phyloP scores from a whole-genome alignment of 2,113 vertebrate genomes.

The Onychorhynchus coronatus region DNA sequence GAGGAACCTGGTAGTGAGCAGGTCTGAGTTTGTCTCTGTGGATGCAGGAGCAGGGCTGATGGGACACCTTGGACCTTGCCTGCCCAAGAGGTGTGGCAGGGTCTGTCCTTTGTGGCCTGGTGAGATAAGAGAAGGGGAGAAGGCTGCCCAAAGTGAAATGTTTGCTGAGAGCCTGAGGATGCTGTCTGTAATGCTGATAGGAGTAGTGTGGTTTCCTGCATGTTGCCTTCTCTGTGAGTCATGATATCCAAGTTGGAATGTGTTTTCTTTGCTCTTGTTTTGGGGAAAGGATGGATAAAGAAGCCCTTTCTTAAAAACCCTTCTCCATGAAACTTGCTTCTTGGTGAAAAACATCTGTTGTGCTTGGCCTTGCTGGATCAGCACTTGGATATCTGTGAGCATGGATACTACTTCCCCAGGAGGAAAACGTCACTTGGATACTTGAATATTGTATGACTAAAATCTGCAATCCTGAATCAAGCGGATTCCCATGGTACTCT shows the following conservation, averaged over 20 bases:
- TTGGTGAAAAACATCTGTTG: conserved; percentile 9
- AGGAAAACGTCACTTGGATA: conserved; percentile 11
- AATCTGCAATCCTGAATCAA: background rate
- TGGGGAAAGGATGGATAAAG: background rate
- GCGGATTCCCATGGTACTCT: background rate
- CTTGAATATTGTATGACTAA: background rate
- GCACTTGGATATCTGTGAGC: background rate
- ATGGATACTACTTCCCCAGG: background rate
- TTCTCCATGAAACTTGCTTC: background rate
- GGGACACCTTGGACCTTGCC: background rate
- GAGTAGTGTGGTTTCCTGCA: background rate
- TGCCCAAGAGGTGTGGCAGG: background rate
- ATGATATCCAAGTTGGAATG: background rate
- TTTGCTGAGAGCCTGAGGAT: background rate
- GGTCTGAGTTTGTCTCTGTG: background rate
- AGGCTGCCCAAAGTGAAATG: background rate
- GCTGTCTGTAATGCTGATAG: background rate
- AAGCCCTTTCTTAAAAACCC: background rate
- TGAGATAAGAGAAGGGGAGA: background rate
- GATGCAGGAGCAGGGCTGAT: background rate
- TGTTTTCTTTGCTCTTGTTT: background rate
- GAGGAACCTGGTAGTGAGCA: background rate
- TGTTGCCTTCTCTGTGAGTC: background rate
- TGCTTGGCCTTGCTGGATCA: conserved; percentile 26
- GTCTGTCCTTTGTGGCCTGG: background rate